phyloP scores from a whole-genome alignment of 2,888 invertebrate species.

The Euclidia mi region DNA sequence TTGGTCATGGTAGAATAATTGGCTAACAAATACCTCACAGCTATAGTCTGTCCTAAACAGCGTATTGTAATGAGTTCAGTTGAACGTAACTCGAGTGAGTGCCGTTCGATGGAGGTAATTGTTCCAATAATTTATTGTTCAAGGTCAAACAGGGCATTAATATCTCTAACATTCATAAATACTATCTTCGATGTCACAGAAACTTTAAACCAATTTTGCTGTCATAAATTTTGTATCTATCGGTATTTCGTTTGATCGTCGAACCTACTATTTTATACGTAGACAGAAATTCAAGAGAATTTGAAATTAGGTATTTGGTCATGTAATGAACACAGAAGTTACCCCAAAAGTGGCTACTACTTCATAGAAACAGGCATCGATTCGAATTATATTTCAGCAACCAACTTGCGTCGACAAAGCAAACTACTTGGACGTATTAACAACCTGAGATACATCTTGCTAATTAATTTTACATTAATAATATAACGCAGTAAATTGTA shows the following conservation, averaged over 20 bases:
- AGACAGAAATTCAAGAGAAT: slow-evolving; percentile 15
- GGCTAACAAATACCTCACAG: slow-evolving; percentile 39
- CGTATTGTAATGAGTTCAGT: slow-evolving; percentile 46
- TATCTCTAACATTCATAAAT: slow-evolving; percentile 27
- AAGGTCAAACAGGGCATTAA: slow-evolving; percentile 26
- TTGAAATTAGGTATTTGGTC: slow-evolving; percentile 12
- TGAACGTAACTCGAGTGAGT: slow-evolving; percentile 32
- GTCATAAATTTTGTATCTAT: neutral
- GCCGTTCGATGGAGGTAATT: slow-evolving; percentile 28
- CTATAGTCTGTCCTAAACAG: slow-evolving; percentile 41
- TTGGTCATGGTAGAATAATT: slow-evolving; percentile 38
- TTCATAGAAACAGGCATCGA: neutral
- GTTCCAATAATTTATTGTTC: slow-evolving; percentile 50
- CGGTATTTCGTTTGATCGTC: neutral
- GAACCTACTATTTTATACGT: slow-evolving; percentile 3
- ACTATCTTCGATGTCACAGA: slow-evolving; percentile 22
- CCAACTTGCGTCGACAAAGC: neutral
- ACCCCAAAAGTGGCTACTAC: neutral
- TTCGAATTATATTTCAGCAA: neutral
- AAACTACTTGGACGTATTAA: too few relatives aligned
- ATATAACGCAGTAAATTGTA: too few relatives aligned
- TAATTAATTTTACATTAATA: too few relatives aligned
- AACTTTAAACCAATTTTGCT: slow-evolving; percentile 15
- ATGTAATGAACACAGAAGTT: slow-evolving; percentile 8
- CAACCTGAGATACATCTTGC: too few relatives aligned